Evolutionary conservation across 2,113 vertebrate species (phyloP).

Genomic region (Sinocyclocheilus maitianheensis): DNA sequence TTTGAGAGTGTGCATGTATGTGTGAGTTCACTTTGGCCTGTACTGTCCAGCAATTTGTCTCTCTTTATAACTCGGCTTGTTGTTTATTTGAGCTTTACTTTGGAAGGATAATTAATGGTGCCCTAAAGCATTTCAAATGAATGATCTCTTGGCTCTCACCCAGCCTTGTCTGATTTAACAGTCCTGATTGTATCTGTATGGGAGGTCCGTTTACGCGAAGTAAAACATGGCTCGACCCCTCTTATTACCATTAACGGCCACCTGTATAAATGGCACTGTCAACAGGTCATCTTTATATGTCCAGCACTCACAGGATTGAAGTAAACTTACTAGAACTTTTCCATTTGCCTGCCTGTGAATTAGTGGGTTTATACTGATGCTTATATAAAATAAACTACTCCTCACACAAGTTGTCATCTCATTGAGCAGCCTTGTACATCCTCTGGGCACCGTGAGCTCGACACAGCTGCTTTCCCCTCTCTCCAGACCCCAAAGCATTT

Average conservation of each 20-base stretch:
- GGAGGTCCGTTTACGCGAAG: constrained; percentile 49
- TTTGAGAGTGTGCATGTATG: not conserved
- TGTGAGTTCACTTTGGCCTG: constrained; percentile 19
- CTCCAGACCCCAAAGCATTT: not conserved
- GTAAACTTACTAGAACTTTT: constrained; percentile 39
- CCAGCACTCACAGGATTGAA: constrained; percentile 26
- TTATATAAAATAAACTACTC: constrained; percentile 53
- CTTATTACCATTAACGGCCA: constrained; percentile 38
- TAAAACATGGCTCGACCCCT: constrained; percentile 35
- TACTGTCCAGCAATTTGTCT: constrained; percentile 1
- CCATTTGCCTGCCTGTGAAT: constrained; percentile 44
- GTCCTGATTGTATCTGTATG: constrained; percentile 37
- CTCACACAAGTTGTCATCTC: constrained; percentile 33
- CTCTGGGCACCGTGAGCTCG: not conserved
- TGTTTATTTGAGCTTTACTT: constrained; percentile 60
- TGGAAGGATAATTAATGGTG: constrained; percentile 49
- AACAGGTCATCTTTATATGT: constrained; percentile 47
- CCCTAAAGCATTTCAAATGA: constrained; percentile 41
- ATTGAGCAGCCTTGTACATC: not conserved
- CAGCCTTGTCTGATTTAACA: constrained; percentile 38
- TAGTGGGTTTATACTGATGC: constrained; percentile 43
- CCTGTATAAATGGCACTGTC: constrained; percentile 53
- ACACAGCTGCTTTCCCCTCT: constrained; percentile 36
- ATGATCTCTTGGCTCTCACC: constrained; percentile 29
- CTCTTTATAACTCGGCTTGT: constrained; percentile 32